Conservation (phyloP, 2,797 vertebrate species). For the Coregonus sp. region DNA sequence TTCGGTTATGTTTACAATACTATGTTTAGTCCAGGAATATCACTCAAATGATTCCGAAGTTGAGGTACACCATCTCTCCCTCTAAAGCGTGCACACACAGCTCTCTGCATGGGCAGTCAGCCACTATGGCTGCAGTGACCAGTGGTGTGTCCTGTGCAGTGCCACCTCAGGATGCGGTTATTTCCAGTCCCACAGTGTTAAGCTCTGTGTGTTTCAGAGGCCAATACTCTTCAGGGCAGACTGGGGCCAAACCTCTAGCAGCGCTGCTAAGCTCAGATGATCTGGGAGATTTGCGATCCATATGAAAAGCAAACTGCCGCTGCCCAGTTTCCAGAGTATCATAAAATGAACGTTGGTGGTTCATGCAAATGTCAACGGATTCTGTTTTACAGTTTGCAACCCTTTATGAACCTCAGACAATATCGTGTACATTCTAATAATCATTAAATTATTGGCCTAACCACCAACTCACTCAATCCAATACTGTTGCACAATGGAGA, state of each 20-base stretch:
- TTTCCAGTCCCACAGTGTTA: conserved; percentile 42
- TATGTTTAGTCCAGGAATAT: not conserved
- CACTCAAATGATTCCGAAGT: not conserved
- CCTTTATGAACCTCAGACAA: not conserved
- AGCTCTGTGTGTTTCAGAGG: conserved; percentile 46
- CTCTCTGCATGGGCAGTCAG: conserved; percentile 33
- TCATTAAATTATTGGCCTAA: not conserved
- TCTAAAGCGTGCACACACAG: not conserved
- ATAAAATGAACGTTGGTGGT: conserved; percentile 18
- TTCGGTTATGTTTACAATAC: not conserved
- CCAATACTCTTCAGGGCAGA: conserved; percentile 55
- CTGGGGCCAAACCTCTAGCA: conserved; percentile 56
- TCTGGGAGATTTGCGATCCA: conserved; percentile 73
- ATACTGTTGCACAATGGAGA: not conserved
- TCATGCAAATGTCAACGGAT: conserved; percentile 55
- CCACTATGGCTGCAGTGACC: conserved; percentile 43
- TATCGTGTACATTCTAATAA: not conserved
- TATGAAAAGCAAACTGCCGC: conserved; percentile 62
- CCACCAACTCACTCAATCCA: not conserved
- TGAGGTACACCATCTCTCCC: not conserved
- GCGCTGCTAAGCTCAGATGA: conserved; percentile 66
- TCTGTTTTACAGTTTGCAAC: conserved; percentile 24
- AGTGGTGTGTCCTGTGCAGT: conserved; percentile 38
- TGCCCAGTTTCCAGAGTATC: conserved; percentile 29
- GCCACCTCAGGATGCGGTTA: conserved; percentile 55